Evolutionary conservation across 2,113 vertebrate genomes (phyloP).

Genomic region (Perca flavescens): DNA sequence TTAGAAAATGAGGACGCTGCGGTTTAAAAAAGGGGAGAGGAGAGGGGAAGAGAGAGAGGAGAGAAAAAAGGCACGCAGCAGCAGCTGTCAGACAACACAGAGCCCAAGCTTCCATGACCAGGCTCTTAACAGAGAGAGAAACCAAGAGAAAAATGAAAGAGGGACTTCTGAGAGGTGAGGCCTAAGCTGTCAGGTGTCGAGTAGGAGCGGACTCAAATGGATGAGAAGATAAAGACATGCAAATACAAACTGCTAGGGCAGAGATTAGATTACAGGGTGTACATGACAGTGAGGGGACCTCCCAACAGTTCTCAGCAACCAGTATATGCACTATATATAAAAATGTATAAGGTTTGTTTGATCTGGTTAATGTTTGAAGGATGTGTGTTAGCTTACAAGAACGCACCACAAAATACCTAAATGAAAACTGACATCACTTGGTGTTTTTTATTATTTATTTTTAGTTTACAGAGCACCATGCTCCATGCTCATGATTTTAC

Average conservation of each 20-base stretch:
- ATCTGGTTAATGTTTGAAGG: no score
- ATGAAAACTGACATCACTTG: no score
- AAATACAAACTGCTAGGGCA: conserved; percentile 43
- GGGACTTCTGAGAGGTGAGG: conserved; percentile 46
- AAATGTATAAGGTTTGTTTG: no score
- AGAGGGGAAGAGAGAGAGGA: conserved; percentile 40
- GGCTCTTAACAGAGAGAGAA: conserved; percentile 58
- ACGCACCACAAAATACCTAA: no score
- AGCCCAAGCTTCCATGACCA: conserved; percentile 79
- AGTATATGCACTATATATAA: no score
- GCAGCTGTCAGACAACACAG: conserved; percentile 84
- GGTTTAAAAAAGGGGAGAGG: conserved; percentile 81
- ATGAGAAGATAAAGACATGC: conserved; percentile 46
- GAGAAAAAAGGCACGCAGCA: conserved; percentile 62
- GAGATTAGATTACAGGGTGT: conserved; percentile 21
- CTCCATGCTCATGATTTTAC: no score
- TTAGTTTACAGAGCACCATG: no score
- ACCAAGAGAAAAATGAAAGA: conserved; percentile 14
- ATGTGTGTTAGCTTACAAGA: no score
- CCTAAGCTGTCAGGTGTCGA: conserved; percentile 40
- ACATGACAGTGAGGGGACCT: conserved; percentile 11
- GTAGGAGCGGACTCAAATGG: conserved; percentile 24
- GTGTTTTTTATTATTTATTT: no score
- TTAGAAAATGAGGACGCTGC: conserved; percentile 88
- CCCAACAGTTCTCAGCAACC: no score